Evolutionary conservation across 2,888 invertebrate genomes (phyloP), one percentile per base, ranked within the genome.

Genomic region (Dascillus cervinus): DNA sequence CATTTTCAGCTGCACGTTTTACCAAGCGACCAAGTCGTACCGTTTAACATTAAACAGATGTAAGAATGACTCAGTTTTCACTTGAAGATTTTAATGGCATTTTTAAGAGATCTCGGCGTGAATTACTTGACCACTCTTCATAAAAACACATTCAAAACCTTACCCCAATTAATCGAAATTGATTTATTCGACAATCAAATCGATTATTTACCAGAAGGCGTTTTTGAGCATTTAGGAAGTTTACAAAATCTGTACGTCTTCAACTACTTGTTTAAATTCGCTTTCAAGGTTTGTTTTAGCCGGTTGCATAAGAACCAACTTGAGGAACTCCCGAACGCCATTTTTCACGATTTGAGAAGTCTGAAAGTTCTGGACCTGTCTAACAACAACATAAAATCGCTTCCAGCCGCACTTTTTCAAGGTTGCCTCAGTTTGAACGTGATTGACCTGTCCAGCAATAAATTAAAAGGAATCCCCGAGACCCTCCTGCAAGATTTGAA

Each of bases 111-210:
- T 52, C 63, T 84, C 37, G 82, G 82, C 10, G 74, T 79, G 3
- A 85, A 85, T 56, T 71, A 70, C 43, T 57, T 84, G 31, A 70
- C 74, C 8, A 78, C 81, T 1, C 57, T 84, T 26, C 77, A 83
- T 58, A 79, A 79, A 53, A 75, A 77, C 38, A 73, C 79, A 0
- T 82, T 85, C 53, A 70, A 72, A 44, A 75, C 75, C 4, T 68
- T 85, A 64, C 67, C 70, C 3, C 72, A 75, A 12, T 62, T 85
- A 3, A 69, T 68, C 26, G 77, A 81, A 50, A 56, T 81, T 28
- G 80, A 86, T 56, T 69, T 87, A 52, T 84, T 82, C 43, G 78
- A 80, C 51, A 87, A 87, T 58, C 72, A 72, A 32, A 69, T 87
- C 11, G 77, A 79, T 46, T 74, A 72, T 52, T 57, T 86, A 13